Percentiles rank a stretch among this genome's conserved stretches.
phyloP scores from a whole-genome alignment of 2,888 invertebrate genomes.

The Amblyjoppa fuscipennis region DNA sequence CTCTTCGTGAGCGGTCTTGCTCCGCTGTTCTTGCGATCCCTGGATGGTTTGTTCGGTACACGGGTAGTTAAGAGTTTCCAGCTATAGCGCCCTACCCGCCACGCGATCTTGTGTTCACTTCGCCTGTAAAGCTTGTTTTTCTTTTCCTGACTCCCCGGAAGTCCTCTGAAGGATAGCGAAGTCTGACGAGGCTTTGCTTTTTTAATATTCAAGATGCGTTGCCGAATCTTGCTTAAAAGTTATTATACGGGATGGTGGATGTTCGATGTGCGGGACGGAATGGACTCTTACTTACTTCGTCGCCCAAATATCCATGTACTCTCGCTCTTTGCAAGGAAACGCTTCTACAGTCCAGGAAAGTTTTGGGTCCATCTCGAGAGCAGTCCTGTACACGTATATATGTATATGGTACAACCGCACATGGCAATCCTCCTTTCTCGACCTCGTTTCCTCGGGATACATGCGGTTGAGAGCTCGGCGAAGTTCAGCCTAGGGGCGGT shows the following conservation, averaged over 20 bases:
- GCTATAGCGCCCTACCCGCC: constrained; percentile 45
- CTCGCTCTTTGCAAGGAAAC: constrained; percentile 14
- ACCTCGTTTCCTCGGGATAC: constrained; percentile 32
- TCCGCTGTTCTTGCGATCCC: constrained; percentile 2
- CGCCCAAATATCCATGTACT: neutral
- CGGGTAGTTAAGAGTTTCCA: constrained; percentile 50
- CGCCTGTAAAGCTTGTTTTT: constrained; percentile 29
- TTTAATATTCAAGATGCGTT: constrained; percentile 12
- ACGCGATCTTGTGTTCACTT: constrained; percentile 52
- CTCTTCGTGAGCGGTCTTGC: constrained; percentile 40
- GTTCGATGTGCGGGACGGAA: neutral
- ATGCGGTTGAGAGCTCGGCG: constrained; percentile 27
- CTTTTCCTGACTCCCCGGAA: neutral
- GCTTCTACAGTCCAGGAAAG: constrained; percentile 20
- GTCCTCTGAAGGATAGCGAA: constrained; percentile 7
- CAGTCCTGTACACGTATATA: constrained; percentile 7
- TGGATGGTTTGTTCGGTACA: constrained; percentile 35
- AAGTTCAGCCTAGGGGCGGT: constrained; percentile 25
- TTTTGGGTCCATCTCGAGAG: constrained; percentile 21
- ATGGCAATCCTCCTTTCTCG: constrained; percentile 7
- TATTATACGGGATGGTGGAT: neutral
- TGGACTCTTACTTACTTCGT: neutral
- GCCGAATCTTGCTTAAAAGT: neutral
- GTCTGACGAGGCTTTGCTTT: neutral
- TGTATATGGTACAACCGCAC: neutral